Evolutionary conservation across 2,113 vertebrate species (phyloP).

Genomic region (Rallus limicola): DNA sequence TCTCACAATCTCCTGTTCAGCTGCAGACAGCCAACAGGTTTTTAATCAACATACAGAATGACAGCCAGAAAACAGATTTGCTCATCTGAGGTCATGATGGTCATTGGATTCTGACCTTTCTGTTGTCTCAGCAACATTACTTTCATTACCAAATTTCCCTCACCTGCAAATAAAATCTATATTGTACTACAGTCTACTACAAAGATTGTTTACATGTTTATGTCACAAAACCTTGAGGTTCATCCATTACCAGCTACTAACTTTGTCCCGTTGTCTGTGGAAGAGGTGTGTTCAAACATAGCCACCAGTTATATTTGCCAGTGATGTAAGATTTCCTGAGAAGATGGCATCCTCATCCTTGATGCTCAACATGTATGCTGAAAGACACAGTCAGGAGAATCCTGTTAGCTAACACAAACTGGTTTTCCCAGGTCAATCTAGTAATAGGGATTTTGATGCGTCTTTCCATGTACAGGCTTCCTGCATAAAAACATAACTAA

Average conservation of each 20-base stretch:
- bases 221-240: not conserved
- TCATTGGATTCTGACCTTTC: not conserved
- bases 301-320: not conserved
- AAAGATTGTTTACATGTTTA: not conserved
- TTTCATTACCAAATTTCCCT: not conserved
- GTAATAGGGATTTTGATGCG: not conserved
- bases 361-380: not conserved
- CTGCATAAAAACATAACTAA: not conserved
- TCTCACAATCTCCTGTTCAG: slow-evolving; percentile 86
- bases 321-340: not conserved
- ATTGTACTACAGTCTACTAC: not conserved
- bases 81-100: rapidly evolving
- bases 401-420: not conserved
- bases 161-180: not conserved
- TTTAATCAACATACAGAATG: not conserved
- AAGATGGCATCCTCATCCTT: not conserved
- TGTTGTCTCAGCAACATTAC: not conserved
- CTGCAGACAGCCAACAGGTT: slow-evolving; percentile 51
- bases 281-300: not conserved
- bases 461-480: not conserved
- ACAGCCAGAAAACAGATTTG: not conserved
- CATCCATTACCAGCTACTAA: not conserved
- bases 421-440: not conserved
- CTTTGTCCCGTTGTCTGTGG: not conserved
- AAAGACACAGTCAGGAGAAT: not conserved